Conservation (phyloP, 2,113 vertebrate genomes). For the Echinops telfairi region DNA sequence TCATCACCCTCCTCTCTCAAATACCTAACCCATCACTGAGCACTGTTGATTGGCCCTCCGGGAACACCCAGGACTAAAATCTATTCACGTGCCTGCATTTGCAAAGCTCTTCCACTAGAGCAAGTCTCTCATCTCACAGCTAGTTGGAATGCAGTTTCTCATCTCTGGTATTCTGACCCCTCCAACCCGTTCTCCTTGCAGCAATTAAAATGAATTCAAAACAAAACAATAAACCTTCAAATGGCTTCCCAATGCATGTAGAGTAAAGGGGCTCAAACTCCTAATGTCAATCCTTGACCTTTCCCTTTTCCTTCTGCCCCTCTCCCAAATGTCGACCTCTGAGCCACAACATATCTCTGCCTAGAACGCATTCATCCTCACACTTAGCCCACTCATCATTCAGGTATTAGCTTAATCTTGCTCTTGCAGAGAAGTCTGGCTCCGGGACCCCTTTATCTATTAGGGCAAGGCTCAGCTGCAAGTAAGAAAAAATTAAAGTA, state of each 20-base stretch:
- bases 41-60: neutral
- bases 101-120: neutral
- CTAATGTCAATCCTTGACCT: neutral
- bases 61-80: neutral
- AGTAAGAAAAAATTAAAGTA: neutral
- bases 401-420: neutral
- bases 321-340: neutral
- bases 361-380: slow-evolving; percentile 5
- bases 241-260: neutral
- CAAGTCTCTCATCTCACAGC: neutral
- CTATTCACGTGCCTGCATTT: neutral
- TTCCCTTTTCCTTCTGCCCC: neutral
- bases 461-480: neutral
- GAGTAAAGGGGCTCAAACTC: neutral
- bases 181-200: neutral
- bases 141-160: slow-evolving; percentile 17
- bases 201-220: neutral
- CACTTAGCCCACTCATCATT: neutral
- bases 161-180: neutral
- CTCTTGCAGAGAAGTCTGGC: neutral
- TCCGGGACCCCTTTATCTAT: neutral
- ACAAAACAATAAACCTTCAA: neutral
- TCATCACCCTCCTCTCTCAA: neutral
- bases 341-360: slow-evolving; percentile 5
- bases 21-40: neutral